Evolutionary conservation across 23 tunicate genomes (phyloP), one percentile per base, ranked within the genome.

Genomic region (Halocynthia roretzi): DNA sequence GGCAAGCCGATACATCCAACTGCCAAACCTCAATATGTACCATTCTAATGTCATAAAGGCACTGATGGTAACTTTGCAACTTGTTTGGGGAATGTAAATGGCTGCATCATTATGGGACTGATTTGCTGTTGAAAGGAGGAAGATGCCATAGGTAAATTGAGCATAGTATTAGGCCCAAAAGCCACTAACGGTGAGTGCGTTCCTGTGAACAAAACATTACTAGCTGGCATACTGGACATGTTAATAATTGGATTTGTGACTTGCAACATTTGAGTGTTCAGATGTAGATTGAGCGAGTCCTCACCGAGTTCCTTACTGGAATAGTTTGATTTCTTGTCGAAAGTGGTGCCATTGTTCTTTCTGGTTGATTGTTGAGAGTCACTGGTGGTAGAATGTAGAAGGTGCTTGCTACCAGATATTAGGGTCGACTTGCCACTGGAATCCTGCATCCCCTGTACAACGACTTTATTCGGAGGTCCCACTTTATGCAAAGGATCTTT

Each of bases 391-490:
- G 70, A 65, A 65, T 65, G 70, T 15, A 65, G 31, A 9, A 65
- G 31, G 70, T 65, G 22, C 19, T 65, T 65, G 10, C 48, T 20
- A 8, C 70, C 70, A 20, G 70, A 65, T 65, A 65, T 65, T 65
- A 65, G 22, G 48, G 70, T 65, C 19, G 70, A 10, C 19, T 65
- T 65, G 70, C 31, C 31, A 10, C 70, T 48, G 31, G 22, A 9
- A 15, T 65, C 70, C 15, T 65, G 70, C n/a, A 77, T 56, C 21
- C 80, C 58, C 6, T 87, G 80, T 53, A 88, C 57, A 10, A 88
- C 77, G 15, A 88, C 94, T 75, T 88, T 88, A 72, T 88, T 88
- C 6, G 94, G 94, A 7, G 94, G 94, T 51, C 66, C 83, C 8
- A 71, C 80, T 72, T 88, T 78, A 19, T 85, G 83, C 80, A 88